These are phyloP conservation scores for Scylla paramamosain DNA, from an alignment of 1,140 invertebrate species.

Conservation along the genomic window DNA sequence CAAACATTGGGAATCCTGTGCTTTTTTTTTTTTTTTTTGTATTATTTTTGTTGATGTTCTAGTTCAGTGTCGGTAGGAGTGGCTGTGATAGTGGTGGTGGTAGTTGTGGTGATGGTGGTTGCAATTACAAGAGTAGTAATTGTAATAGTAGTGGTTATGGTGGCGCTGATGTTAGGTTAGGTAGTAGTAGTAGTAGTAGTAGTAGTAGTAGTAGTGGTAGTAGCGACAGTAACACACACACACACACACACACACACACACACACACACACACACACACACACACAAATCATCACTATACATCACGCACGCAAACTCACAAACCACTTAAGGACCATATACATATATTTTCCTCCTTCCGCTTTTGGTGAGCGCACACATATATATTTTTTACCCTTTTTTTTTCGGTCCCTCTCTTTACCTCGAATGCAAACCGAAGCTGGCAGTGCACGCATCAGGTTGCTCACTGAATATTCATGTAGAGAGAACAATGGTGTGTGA, in stretches of 20 bases:
- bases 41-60: not conserved
- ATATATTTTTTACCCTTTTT: not conserved
- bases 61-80: not conserved
- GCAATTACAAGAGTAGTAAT: too few relatives aligned
- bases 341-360: not conserved
- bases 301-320: not conserved
- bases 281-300: too few relatives aligned
- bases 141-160: too few relatives aligned
- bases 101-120: not conserved
- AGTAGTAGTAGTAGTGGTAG: too few relatives aligned
- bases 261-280: too few relatives aligned
- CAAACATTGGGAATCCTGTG: not conserved
- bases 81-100: not conserved
- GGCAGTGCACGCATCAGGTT: not conserved
- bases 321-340: not conserved
- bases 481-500: conserved; percentile 40
- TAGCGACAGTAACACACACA: not conserved
- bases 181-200: too few relatives aligned
- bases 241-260: too few relatives aligned
- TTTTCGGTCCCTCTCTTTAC: not conserved
- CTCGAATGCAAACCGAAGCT: not conserved
- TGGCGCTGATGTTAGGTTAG: too few relatives aligned
- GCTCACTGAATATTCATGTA: conserved; percentile 65
- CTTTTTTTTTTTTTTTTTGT: not conserved
- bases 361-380: not conserved